These are phyloP conservation scores for Charina bottae DNA, from an alignment of 2,113 vertebrate species.

Conservation along the genomic window DNA sequence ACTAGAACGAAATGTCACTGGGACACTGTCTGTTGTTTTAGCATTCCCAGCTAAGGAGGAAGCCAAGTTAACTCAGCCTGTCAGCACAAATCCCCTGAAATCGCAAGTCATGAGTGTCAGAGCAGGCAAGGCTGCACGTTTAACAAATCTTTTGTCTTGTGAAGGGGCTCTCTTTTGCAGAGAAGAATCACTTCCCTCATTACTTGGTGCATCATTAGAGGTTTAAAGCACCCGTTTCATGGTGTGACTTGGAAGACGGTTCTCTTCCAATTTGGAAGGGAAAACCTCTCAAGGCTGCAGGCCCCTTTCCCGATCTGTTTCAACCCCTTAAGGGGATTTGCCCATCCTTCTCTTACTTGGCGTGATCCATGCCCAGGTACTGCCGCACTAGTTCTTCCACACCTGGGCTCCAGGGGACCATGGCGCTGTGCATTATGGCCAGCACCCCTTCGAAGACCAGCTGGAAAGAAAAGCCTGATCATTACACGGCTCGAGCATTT, in stretches of 20 bases:
- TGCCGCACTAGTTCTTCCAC: slow-evolving; percentile 90
- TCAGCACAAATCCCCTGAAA: fast-evolving
- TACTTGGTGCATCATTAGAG: background rate
- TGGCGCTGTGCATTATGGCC: slow-evolving; percentile 90
- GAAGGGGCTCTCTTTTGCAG: background rate
- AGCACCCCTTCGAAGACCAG: slow-evolving; percentile 93
- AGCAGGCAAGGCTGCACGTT: background rate
- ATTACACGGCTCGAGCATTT: background rate
- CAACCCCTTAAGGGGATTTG: background rate
- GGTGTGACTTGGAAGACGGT: background rate
- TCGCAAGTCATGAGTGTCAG: no score
- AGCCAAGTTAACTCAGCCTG: background rate
- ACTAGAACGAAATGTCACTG: background rate
- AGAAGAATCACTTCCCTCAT: background rate
- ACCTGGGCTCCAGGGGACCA: slow-evolving; percentile 90
- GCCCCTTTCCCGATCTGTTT: background rate
- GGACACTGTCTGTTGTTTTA: background rate
- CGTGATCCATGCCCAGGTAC: slow-evolving; percentile 89
- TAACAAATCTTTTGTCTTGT: no score
- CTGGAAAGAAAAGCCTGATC: slow-evolving; percentile 66
- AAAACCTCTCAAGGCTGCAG: background rate
- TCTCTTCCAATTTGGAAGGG: background rate
- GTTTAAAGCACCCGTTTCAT: background rate
- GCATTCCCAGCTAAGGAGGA: background rate
- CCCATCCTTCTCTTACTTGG: slow-evolving; percentile 80